These are phyloP conservation scores for Rhynchonycteris naso DNA, from an alignment of 2,797 vertebrate species.

Conservation along the genomic window DNA sequence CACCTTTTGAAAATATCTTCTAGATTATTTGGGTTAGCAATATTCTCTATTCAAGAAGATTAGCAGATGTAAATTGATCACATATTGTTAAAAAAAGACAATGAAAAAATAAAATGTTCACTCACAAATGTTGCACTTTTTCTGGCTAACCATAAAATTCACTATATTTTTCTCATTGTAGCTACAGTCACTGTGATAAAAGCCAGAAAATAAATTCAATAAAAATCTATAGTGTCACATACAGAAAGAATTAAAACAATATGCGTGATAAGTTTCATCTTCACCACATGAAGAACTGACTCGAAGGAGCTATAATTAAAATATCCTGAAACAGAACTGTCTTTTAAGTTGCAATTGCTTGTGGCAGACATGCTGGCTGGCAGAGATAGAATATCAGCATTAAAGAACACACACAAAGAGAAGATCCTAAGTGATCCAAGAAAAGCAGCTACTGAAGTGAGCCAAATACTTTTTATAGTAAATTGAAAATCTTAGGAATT, in stretches of 20 bases:
- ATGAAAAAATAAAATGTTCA: not conserved
- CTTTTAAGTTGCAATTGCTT: slow-evolving; percentile 57
- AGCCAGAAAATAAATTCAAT: not conserved
- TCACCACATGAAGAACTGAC: not conserved
- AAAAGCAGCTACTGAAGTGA: not conserved
- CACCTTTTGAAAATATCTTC: slow-evolving; percentile 17
- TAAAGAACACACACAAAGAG: not conserved
- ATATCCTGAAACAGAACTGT: not conserved
- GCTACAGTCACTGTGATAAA: not conserved
- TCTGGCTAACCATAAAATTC: not conserved
- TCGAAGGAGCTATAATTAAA: slow-evolving; percentile 47
- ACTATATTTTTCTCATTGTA: not conserved
- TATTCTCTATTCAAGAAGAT: not conserved
- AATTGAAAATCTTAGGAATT: slow-evolving; percentile 11
- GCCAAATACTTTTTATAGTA: not conserved
- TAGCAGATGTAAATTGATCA: slow-evolving; percentile 22
- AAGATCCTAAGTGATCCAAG: not conserved
- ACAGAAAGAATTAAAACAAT: not conserved
- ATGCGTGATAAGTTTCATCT: not conserved
- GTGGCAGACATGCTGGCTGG: slow-evolving; percentile 8
- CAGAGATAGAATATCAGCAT: slow-evolving; percentile 20
- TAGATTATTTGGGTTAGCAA: slow-evolving; percentile 30
- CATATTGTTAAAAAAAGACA: slow-evolving; percentile 11
- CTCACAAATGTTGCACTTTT: not conserved
- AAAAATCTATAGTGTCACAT: not conserved